Conservation (phyloP, 2,888 invertebrate species). For the Margaritifera margaritifera region DNA sequence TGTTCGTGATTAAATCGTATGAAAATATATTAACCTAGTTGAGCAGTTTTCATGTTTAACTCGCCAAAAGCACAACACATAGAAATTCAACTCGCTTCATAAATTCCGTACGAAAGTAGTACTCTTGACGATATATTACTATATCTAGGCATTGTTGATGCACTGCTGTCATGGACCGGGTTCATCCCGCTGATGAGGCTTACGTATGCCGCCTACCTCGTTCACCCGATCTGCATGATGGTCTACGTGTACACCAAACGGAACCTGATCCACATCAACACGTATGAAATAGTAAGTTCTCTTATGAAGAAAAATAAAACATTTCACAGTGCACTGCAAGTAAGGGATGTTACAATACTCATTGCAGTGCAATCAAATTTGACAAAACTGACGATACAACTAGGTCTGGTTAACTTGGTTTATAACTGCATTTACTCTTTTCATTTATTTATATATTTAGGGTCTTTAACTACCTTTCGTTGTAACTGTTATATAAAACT, state of each 20-base stretch:
- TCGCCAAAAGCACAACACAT: not conserved
- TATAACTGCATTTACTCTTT: too few relatives aligned
- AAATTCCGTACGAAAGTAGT: not conserved
- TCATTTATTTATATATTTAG: too few relatives aligned
- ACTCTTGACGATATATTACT: not conserved
- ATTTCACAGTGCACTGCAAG: too few relatives aligned
- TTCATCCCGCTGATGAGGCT: slow-evolving; percentile 91
- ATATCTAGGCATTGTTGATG: slow-evolving; percentile 81
- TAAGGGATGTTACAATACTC: too few relatives aligned
- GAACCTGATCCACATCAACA: slow-evolving; percentile 46
- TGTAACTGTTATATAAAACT: too few relatives aligned
- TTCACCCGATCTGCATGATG: slow-evolving; percentile 67
- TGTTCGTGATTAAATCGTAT: not conserved
- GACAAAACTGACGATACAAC: too few relatives aligned
- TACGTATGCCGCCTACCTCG: slow-evolving; percentile 94
- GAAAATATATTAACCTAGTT: not conserved
- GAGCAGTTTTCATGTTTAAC: too few relatives aligned
- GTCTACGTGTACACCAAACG: slow-evolving; percentile 50
- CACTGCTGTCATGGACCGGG: slow-evolving; percentile 86
- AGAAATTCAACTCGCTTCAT: not conserved
- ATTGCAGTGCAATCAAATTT: too few relatives aligned
- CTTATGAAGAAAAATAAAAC: not conserved
- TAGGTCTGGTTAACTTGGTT: not conserved
- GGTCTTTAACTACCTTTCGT: too few relatives aligned
- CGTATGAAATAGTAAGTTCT: slow-evolving; percentile 52